Percentiles rank a stretch among this genome's conserved stretches.
Evolutionary conservation across 2,888 invertebrate genomes (phyloP).

Genomic region (Cataglyphis altisquamis): DNA sequence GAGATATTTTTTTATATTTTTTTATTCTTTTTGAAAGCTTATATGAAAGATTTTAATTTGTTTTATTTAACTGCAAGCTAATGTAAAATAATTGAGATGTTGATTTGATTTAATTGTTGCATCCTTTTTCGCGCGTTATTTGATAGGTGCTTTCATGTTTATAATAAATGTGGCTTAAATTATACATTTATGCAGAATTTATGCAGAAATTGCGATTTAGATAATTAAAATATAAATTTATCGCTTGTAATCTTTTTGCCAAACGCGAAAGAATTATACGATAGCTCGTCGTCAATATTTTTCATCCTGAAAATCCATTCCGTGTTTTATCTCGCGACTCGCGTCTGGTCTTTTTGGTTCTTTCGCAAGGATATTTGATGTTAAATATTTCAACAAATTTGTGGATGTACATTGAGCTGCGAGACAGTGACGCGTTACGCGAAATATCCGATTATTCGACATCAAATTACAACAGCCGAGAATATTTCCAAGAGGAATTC

Average conservation of each 20-base stretch:
- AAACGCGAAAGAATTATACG: conserved; percentile 16
- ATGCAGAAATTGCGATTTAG: conserved; percentile 52
- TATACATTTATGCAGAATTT: conserved; percentile 50
- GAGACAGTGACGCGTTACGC: conserved; percentile 27
- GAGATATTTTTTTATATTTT: neutral
- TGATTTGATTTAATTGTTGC: conserved; percentile 50
- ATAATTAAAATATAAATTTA: conserved; percentile 66
- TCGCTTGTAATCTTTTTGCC: conserved; percentile 30
- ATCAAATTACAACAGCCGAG: conserved; percentile 43
- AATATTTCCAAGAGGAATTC: conserved; percentile 47
- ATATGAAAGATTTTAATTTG: neutral
- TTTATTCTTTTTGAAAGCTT: neutral
- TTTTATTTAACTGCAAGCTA: neutral
- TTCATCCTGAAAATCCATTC: conserved; percentile 9
- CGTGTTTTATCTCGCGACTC: neutral
- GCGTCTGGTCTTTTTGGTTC: neutral
- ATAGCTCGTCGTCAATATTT: neutral
- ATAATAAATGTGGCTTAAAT: conserved; percentile 58
- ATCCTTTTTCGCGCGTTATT: conserved; percentile 19
- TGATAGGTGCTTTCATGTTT: conserved; percentile 47
- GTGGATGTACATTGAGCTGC: conserved; percentile 2
- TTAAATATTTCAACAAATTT: conserved; percentile 44
- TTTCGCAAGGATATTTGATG: neutral
- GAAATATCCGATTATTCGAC: conserved; percentile 38
- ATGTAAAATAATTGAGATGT: conserved; percentile 9